A percentile compares a stretch with the other conserved stretches of the same genome.
Conservation (phyloP, 1,140 invertebrate genomes). For the Drosophila takahashii region DNA sequence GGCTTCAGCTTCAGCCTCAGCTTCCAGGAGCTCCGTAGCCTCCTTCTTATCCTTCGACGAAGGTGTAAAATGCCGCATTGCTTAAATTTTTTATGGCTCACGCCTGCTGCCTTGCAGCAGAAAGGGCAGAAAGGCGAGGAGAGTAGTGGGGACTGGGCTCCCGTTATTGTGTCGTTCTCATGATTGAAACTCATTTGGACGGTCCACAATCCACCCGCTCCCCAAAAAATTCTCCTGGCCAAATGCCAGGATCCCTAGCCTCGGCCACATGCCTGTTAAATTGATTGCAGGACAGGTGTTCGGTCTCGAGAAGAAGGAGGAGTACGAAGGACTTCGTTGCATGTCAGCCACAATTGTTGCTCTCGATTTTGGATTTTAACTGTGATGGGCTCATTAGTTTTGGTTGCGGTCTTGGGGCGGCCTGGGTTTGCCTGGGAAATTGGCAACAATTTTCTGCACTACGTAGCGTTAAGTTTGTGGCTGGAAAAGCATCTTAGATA, state of each 20-base stretch:
- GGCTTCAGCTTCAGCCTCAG: constrained; percentile 20
- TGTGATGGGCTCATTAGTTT: constrained; percentile 60
- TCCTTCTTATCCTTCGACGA: constrained; percentile 28
- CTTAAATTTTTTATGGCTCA: constrained; percentile 74
- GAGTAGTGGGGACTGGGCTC: background rate
- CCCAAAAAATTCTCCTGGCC: constrained; percentile 20
- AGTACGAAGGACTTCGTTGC: constrained; percentile 2
- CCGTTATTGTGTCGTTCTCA: constrained; percentile 63
- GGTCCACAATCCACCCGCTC: background rate
- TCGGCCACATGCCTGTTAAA: constrained; percentile 68
- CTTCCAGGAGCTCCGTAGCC: background rate
- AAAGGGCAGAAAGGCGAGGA: background rate
- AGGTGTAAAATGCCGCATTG: constrained; percentile 78
- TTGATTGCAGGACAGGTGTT: constrained; percentile 62
- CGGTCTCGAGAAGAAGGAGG: background rate
- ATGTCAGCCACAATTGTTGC: constrained; percentile 48
- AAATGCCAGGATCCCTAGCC: constrained; percentile 11
- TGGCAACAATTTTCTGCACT: constrained; percentile 34
- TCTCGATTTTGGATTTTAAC: constrained; percentile 24
- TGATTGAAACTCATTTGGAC: constrained; percentile 68
- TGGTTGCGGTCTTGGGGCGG: constrained; percentile 31
- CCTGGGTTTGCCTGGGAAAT: constrained; percentile 23
- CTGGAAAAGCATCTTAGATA: background rate
- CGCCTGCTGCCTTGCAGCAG: constrained; percentile 35
- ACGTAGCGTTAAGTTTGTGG: constrained; percentile 19